These are phyloP conservation scores for Fratercula arctica DNA, from an alignment of 2,797 vertebrate species.

Conservation along the genomic window DNA sequence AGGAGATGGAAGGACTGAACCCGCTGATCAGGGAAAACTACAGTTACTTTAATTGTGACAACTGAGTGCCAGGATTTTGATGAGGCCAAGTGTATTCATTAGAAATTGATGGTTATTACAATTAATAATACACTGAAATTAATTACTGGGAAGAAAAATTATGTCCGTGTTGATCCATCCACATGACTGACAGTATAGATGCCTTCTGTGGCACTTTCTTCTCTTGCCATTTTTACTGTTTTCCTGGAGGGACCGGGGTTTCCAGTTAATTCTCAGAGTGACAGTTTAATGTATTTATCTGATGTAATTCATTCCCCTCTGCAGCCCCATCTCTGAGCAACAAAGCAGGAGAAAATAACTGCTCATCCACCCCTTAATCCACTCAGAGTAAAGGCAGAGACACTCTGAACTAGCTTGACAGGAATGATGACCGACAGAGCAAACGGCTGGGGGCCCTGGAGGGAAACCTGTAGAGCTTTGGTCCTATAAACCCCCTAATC, in stretches of 20 bases:
- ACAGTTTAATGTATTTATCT: slow-evolving; percentile 10
- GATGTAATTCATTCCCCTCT: slow-evolving; percentile 8
- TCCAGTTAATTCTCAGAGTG: background rate
- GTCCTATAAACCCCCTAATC: background rate
- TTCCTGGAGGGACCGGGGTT: background rate
- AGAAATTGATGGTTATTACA: slow-evolving; percentile 32
- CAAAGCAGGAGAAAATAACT: slow-evolving; percentile 27
- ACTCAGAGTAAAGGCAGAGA: background rate
- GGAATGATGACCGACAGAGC: slow-evolving; percentile 36
- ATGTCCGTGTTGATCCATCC: background rate
- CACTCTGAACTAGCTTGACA: slow-evolving; percentile 50
- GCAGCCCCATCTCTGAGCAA: slow-evolving; percentile 36
- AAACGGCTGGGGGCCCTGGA: slow-evolving; percentile 15
- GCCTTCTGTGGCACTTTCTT: background rate
- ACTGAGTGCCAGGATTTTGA: background rate
- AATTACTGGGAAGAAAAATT: slow-evolving; percentile 7
- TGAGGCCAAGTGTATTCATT: background rate
- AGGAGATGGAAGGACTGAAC: background rate
- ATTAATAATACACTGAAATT: slow-evolving; percentile 50
- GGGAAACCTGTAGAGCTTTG: slow-evolving; percentile 2
- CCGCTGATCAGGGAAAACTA: background rate
- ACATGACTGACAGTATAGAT: background rate
- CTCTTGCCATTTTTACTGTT: background rate
- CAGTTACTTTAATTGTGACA: slow-evolving; percentile 37
- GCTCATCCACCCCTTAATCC: slow-evolving; percentile 35